Evolutionary conservation across 2,113 vertebrate species (phyloP), one percentile per base, ranked within the genome.

Genomic region (Polypterus senegalus): DNA sequence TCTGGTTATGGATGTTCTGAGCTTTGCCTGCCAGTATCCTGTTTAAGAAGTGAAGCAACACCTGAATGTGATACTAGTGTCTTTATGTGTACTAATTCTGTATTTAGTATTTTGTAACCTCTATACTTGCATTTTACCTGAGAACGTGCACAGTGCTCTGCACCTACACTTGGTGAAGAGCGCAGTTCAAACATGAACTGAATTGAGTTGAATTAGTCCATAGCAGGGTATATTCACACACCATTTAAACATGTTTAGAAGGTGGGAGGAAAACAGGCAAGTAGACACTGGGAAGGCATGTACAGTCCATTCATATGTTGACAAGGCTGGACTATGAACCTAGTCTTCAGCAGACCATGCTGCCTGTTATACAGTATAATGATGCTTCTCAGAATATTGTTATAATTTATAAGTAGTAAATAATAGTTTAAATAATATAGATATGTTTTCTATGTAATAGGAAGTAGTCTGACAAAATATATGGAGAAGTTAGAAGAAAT

Each of bases 381-480:
- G 6, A 51, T 51, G 49, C 49, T 51, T 51, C 6, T 51, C 49
- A 51, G 2, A 55, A 55, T 27, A 3, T 46, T 49, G n/a, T 46
- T 47, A n/a, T 9, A 46, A 7, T 62, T 48, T 6, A 9, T 58
- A 7, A 4, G 27, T 46, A 44, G 54, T 43, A 5, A 55, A 46
- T 58, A 54, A 52, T 9, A n/a, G 7, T 59, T 5, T 49, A 4
- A 5, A 7, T 48, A 11, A 2, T 48, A 45, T 7, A 1, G 4
- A 1, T 60, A 48, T 68, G 11, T 59, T 59, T 48, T 65, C 58
- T 54, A 4, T 76, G 66, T 73, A n/a, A 1, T 53, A 97, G 94
- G 94, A 56, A 87, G 63, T 75, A 98, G 96, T 68, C 80, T 95
- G 65, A 85, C 91, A 0, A 98, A 94, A 70, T 91, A 97, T 67